Evolutionary conservation across 2,113 vertebrate species (phyloP).

Genomic region (Mus pahari): DNA sequence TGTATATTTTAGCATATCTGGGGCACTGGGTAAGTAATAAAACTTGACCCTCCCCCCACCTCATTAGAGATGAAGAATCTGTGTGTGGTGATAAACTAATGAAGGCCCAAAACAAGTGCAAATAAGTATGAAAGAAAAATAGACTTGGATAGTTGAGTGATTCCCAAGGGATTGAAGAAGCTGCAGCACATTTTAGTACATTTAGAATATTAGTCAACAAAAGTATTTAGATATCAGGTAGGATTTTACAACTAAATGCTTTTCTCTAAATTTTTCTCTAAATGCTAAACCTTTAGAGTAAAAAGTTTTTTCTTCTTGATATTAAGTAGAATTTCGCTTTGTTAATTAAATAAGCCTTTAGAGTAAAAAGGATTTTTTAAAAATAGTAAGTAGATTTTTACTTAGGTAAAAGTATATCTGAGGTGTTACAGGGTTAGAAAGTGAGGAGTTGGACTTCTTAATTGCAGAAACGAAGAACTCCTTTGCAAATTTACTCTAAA

Average conservation of each 20-base stretch:
- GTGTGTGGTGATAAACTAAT: not conserved
- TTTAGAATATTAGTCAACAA: constrained; percentile 30
- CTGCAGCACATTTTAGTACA: constrained; percentile 17
- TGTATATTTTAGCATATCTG: not conserved
- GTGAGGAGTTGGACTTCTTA: not conserved
- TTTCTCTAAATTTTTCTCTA: no score
- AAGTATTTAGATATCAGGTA: not conserved
- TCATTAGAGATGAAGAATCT: not conserved
- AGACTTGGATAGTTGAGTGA: constrained; percentile 27
- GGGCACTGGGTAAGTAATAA: not conserved
- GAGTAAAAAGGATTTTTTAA: not conserved
- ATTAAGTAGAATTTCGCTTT: constrained; percentile 7
- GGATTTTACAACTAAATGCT: not conserved
- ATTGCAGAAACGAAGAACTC: not conserved
- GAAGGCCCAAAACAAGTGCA: constrained; percentile 23
- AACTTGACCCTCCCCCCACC: not conserved
- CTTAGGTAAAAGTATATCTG: constrained; percentile 8
- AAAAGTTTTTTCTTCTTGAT: not conserved
- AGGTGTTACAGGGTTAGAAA: constrained; percentile 22
- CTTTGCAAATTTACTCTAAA: not conserved
- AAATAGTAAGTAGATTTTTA: constrained; percentile 15
- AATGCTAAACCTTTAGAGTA: constrained; percentile 18
- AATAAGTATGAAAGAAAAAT: constrained; percentile 15
- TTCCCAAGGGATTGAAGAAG: not conserved
- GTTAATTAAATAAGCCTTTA: not conserved